These are phyloP conservation scores for Drosophila paramelanica DNA, from an alignment of 2,888 invertebrate species.

Conservation along the genomic window DNA sequence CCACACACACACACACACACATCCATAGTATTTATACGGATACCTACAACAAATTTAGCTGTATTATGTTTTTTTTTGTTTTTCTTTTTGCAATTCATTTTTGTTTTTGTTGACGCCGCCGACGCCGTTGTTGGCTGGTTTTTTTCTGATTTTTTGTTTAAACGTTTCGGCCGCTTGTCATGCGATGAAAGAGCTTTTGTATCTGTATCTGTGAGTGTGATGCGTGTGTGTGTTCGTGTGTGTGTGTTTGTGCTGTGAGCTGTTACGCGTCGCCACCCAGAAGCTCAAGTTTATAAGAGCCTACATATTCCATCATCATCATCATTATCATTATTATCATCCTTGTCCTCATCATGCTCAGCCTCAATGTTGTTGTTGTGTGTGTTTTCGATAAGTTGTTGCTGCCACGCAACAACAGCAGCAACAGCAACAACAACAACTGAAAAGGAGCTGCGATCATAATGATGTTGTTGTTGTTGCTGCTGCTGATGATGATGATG, in stretches of 20 bases:
- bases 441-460: conserved; percentile 54
- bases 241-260: conserved; percentile 50
- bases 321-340: conserved; percentile 69
- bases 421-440: conserved; percentile 23
- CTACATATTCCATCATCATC: conserved; percentile 78
- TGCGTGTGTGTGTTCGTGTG: conserved; percentile 12
- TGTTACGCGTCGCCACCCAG: conserved; percentile 83
- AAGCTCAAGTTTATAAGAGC: conserved; percentile 80
- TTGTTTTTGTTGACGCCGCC: conserved; percentile 35
- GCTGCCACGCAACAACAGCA: conserved; percentile 65
- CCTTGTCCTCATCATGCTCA: conserved; percentile 17
- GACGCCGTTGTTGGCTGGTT: conserved; percentile 17
- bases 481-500: conserved; percentile 26
- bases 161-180: conserved; percentile 74
- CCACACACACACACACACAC: conserved; percentile 9
- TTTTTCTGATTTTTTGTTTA: conserved; percentile 55
- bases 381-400: conserved; percentile 63
- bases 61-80: conserved; percentile 9
- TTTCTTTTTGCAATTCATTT: conserved; percentile 30
- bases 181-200: conserved; percentile 71
- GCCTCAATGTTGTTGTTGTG: conserved; percentile 21
- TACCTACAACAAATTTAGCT: conserved; percentile 38
- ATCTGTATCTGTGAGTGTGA: conserved; percentile 5
- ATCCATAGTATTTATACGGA: conserved; percentile 10
- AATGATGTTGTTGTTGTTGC: conserved; percentile 12